A percentile compares a stretch with the other conserved stretches of the same genome.
phyloP scores from a whole-genome alignment of 2,113 vertebrate genomes.

The Ploceus nigricollis region DNA sequence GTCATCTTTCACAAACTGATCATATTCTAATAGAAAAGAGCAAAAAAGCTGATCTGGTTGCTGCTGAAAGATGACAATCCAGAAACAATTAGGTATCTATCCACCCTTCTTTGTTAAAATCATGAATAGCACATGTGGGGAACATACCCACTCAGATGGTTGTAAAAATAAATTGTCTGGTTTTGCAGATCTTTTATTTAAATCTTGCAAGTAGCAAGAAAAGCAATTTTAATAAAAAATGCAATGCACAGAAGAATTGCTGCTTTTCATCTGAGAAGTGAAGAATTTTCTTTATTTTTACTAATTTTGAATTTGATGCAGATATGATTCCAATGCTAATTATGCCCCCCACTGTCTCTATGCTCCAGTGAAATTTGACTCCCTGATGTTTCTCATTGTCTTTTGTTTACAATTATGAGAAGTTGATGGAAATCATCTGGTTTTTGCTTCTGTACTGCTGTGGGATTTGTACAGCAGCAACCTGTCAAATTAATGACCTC shows the following conservation, averaged over 20 bases:
- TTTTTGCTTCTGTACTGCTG: slow-evolving; percentile 46
- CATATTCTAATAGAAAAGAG: neutral
- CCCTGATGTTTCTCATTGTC: slow-evolving; percentile 66
- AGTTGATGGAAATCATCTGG: slow-evolving; percentile 63
- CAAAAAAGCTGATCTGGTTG: neutral
- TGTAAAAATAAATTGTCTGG: neutral
- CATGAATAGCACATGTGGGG: neutral
- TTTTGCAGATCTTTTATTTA: slow-evolving; percentile 32
- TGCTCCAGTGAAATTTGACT: slow-evolving; percentile 64
- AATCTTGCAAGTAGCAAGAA: slow-evolving; percentile 30
- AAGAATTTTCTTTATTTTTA: slow-evolving; percentile 61
- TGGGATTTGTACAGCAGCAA: slow-evolving; percentile 48
- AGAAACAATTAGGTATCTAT: neutral
- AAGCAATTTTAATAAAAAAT: slow-evolving; percentile 31
- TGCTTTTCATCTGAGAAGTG: slow-evolving; percentile 31
- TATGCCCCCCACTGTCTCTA: slow-evolving; percentile 43
- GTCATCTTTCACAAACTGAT: neutral
- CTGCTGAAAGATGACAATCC: neutral
- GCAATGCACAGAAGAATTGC: neutral
- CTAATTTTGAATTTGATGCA: slow-evolving; percentile 59
- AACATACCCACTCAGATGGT: neutral
- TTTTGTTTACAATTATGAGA: slow-evolving; percentile 64
- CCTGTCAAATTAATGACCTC: slow-evolving; percentile 57
- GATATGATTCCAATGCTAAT: slow-evolving; percentile 60
- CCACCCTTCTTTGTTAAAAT: neutral